These are phyloP conservation scores for Cossypha polioptera DNA, from an alignment of 2,797 vertebrate genomes.

Conservation along the genomic window DNA sequence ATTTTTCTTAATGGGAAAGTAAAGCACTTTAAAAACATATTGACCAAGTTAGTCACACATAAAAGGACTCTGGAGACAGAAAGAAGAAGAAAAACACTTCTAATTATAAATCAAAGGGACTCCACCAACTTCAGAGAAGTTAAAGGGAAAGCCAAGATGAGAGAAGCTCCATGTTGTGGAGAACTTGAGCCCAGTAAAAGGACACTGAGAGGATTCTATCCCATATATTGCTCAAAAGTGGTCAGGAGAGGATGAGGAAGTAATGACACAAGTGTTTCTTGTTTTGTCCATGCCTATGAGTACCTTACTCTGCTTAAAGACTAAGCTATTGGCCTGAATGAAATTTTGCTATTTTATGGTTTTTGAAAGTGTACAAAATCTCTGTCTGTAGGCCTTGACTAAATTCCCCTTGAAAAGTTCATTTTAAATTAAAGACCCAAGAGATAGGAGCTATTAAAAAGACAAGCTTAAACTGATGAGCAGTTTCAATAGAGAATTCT, in stretches of 20 bases:
- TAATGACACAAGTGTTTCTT: background rate
- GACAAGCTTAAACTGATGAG: background rate
- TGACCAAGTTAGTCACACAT: slow-evolving; percentile 31
- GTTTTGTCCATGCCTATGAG: background rate
- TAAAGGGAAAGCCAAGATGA: background rate
- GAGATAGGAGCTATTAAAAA: background rate
- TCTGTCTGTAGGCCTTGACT: background rate
- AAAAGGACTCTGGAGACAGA: background rate
- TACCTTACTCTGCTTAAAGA: background rate
- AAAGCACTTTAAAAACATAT: background rate
- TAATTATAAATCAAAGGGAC: slow-evolving; percentile 21
- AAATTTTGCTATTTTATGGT: background rate
- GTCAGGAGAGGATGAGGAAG: background rate
- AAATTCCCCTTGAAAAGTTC: background rate
- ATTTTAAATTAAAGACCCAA: background rate
- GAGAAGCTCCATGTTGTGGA: background rate
- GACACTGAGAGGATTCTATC: background rate
- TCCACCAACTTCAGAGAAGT: background rate
- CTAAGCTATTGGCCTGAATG: background rate
- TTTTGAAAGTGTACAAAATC: background rate
- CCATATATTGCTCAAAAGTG: background rate
- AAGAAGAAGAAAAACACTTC: background rate
- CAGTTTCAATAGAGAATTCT: background rate
- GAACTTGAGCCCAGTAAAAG: background rate
- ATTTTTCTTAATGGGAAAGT: background rate